Conservation (phyloP, 2,113 vertebrate genomes). For the Labrus mixtus region DNA sequence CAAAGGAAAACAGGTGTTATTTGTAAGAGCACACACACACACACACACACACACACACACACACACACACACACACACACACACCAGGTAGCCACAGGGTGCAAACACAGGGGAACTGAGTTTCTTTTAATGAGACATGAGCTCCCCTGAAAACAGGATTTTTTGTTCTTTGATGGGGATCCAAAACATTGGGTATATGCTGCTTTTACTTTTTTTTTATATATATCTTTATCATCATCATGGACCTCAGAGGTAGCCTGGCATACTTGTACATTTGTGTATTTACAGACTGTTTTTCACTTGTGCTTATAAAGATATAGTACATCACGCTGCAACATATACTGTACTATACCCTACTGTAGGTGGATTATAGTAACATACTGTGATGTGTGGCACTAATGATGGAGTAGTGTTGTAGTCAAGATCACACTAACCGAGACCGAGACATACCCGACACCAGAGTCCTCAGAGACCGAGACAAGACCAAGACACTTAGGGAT, state of each 20-base stretch:
- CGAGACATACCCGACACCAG: no score
- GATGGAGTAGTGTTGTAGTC: no score
- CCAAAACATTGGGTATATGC: not conserved
- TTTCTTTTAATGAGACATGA: not conserved
- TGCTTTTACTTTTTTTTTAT: not conserved
- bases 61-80: not conserved
- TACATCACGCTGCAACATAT: not conserved
- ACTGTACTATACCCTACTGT: no score
- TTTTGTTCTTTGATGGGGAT: not conserved
- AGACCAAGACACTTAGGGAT: no score
- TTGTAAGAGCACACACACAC: not conserved
- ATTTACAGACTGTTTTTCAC: not conserved
- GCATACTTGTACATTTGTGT: not conserved
- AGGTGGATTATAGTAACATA: no score
- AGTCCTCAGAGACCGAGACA: no score
- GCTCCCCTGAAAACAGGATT: not conserved
- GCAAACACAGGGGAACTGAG: not conserved
- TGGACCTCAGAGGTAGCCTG: not conserved
- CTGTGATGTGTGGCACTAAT: no score
- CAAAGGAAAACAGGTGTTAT: not conserved
- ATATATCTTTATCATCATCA: not conserved
- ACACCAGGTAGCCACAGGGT: not conserved
- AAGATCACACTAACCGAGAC: no score
- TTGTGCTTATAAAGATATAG: not conserved
- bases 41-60: not conserved